Evolutionary conservation across 2,113 vertebrate species (phyloP).

Genomic region (Hipposideros armiger): DNA sequence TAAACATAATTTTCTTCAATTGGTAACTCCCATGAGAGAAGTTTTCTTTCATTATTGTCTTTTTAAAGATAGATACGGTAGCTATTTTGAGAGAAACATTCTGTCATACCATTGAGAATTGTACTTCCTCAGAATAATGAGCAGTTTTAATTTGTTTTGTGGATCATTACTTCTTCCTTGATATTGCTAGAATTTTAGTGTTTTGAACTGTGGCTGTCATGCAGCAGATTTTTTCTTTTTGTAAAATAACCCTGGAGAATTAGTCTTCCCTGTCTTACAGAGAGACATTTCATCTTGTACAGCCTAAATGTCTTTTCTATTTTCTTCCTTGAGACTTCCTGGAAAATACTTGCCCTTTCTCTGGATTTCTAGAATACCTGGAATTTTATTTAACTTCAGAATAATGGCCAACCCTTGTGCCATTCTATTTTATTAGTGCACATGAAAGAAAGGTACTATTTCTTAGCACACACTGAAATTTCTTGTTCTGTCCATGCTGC

Average conservation of each 20-base stretch:
- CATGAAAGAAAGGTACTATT: neutral
- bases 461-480: neutral
- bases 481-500: neutral
- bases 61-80: neutral
- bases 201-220: neutral
- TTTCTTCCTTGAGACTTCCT: neutral
- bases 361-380: neutral
- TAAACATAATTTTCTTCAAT: neutral
- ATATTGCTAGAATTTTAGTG: neutral
- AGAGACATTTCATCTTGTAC: neutral
- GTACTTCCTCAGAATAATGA: neutral
- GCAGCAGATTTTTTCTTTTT: neutral
- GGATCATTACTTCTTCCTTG: neutral
- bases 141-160: neutral
- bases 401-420: neutral
- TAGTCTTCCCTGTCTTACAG: neutral
- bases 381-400: neutral
- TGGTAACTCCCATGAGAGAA: neutral
- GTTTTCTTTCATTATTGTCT: neutral
- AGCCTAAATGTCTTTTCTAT: neutral
- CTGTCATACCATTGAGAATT: neutral
- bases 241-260: neutral
- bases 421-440: neutral
- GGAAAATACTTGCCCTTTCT: neutral
- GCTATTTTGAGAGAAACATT: neutral